Conservation (phyloP, 2,113 vertebrate genomes). For the Heterocephalus glaber region DNA sequence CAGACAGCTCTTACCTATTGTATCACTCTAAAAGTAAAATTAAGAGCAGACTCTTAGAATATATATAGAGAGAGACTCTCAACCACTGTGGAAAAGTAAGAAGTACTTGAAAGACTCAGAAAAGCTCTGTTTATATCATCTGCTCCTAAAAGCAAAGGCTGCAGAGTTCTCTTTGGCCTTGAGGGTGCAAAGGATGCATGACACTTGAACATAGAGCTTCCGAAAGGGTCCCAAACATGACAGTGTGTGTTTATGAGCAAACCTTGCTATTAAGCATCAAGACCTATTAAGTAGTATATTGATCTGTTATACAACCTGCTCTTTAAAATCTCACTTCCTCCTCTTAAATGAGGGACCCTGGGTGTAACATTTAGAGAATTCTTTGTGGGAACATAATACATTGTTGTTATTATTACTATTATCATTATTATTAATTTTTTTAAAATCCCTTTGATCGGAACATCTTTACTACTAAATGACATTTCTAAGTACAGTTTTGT, state of each 20-base stretch:
- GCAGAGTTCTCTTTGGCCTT: background rate
- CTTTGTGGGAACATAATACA: background rate
- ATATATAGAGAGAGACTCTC: background rate
- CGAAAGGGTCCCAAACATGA: fast-evolving
- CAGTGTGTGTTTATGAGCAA: background rate
- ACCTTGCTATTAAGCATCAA: background rate
- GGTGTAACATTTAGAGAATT: background rate
- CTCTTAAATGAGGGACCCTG: background rate
- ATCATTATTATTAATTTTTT: background rate
- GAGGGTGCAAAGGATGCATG: no score
- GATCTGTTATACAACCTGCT: background rate
- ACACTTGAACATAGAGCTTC: background rate
- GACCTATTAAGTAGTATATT: background rate
- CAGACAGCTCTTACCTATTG: slow-evolving; percentile 75
- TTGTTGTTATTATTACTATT: background rate
- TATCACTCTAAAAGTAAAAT: slow-evolving; percentile 75
- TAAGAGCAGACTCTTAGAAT: slow-evolving; percentile 62
- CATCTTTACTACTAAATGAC: background rate
- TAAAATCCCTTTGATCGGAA: background rate
- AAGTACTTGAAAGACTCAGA: background rate
- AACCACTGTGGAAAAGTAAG: background rate
- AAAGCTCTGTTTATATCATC: background rate
- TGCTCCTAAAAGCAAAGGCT: background rate
- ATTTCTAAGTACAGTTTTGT: background rate
- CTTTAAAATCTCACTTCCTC: background rate